Conservation (phyloP, 2,888 invertebrate species). For the Lasioglossum vierecki region DNA sequence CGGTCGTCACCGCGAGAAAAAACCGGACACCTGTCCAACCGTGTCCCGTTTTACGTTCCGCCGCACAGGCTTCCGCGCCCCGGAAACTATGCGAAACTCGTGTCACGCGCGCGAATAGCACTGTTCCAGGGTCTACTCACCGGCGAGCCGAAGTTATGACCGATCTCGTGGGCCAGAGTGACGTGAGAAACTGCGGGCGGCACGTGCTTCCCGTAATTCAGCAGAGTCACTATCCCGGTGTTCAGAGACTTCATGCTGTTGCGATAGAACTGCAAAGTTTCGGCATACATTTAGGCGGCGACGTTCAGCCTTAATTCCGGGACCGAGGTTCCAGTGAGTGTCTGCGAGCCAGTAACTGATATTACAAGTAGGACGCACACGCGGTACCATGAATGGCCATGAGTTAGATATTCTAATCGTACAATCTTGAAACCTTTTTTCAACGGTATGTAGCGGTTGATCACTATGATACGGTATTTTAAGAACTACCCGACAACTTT, state of each 20-base stretch:
- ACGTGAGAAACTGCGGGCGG: conserved; percentile 99
- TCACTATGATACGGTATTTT: background rate
- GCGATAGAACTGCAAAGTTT: conserved; percentile 92
- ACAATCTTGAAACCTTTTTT: background rate
- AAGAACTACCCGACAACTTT: background rate
- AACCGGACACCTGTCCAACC: background rate
- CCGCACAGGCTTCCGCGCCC: background rate
- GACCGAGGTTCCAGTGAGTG: background rate
- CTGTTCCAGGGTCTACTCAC: conserved; percentile 85
- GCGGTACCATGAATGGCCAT: background rate
- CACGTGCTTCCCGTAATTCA: conserved; percentile 99
- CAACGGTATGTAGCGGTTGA: background rate
- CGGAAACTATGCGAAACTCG: background rate
- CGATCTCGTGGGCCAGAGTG: conserved; percentile 99
- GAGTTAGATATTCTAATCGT: background rate
- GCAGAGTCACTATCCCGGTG: conserved; percentile 98
- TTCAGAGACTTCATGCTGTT: conserved; percentile 97
- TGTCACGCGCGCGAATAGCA: background rate
- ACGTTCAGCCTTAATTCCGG: background rate
- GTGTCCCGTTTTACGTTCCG: background rate
- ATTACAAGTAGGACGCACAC: background rate
- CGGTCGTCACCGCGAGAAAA: background rate
- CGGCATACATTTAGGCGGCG: conserved; percentile 32
- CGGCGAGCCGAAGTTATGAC: conserved; percentile 99
- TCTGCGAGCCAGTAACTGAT: background rate